Conservation (phyloP, 2,888 invertebrate species). For the Sarcophaga carnaria region DNA sequence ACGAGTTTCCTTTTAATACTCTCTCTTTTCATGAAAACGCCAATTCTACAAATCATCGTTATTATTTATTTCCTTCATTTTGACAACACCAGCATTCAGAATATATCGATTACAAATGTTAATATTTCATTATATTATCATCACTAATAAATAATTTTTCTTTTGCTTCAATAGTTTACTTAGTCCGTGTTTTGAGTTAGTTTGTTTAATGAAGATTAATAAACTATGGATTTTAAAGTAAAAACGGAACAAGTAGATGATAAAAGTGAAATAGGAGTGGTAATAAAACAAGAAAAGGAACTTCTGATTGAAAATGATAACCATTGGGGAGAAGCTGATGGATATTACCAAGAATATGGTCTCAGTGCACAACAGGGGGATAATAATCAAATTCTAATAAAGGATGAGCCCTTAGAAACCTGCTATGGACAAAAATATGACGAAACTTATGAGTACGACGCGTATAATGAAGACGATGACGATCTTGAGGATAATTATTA, state of each 20-base stretch:
- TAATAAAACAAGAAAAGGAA: constrained; percentile 48
- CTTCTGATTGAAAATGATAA: constrained; percentile 30
- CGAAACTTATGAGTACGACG: background rate
- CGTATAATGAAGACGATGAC: constrained; percentile 11
- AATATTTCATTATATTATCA: background rate
- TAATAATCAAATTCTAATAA: background rate
- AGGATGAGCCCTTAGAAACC: background rate
- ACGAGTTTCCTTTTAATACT: no score
- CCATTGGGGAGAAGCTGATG: constrained; percentile 43
- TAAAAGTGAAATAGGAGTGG: background rate
- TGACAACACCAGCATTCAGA: background rate
- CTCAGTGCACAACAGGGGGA: background rate
- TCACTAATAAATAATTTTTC: background rate
- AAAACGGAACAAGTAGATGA: background rate
- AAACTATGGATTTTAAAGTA: constrained; percentile 15
- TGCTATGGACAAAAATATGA: background rate
- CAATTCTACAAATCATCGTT: background rate
- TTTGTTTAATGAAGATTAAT: background rate
- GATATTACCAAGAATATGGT: constrained; percentile 29
- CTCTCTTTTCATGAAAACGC: background rate
- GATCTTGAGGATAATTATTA: background rate
- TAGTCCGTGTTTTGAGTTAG: background rate
- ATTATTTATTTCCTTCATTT: background rate
- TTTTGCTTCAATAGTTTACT: background rate
- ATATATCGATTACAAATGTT: background rate